phyloP scores from a whole-genome alignment of 1,140 invertebrate species.

The Hylyphantes graminicola region DNA sequence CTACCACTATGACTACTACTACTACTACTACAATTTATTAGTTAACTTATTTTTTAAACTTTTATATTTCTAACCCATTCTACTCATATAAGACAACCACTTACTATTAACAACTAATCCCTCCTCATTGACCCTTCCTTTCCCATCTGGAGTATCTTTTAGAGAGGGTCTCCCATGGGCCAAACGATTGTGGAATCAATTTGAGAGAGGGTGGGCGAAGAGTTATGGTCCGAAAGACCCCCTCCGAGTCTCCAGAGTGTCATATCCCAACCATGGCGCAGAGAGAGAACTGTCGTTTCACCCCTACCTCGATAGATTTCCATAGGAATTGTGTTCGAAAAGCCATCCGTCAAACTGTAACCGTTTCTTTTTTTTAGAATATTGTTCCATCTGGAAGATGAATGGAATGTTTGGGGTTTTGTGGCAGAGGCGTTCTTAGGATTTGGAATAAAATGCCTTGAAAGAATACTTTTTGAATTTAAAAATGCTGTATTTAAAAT shows the following conservation, averaged over 20 bases:
- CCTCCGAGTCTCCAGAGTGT: neutral
- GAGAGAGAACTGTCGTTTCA: slow-evolving; percentile 16
- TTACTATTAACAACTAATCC: too few species aligned
- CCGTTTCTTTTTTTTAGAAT: neutral
- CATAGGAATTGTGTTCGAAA: slow-evolving; percentile 3
- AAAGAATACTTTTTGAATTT: too few species aligned
- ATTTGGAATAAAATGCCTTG: too few species aligned
- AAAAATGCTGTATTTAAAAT: too few species aligned
- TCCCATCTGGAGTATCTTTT: slow-evolving; percentile 11
- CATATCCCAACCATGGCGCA: neutral
- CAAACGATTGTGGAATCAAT: slow-evolving; percentile 28
- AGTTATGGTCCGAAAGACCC: neutral
- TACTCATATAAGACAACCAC: too few species aligned
- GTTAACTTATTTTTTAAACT: too few species aligned
- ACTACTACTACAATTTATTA: too few species aligned
- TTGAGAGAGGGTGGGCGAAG: neutral
- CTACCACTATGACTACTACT: too few species aligned
- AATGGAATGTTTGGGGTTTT: neutral
- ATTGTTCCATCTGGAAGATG: neutral
- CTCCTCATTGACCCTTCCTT: neutral
- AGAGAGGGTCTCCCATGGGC: neutral
- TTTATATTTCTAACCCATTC: too few species aligned
- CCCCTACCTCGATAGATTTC: slow-evolving; percentile 3
- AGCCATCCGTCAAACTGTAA: slow-evolving; percentile 11
- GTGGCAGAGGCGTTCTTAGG: too few species aligned